Evolutionary conservation across 2,888 invertebrate species (phyloP), one percentile per base, ranked within the genome.

Genomic region (Drosophila histrio): DNA sequence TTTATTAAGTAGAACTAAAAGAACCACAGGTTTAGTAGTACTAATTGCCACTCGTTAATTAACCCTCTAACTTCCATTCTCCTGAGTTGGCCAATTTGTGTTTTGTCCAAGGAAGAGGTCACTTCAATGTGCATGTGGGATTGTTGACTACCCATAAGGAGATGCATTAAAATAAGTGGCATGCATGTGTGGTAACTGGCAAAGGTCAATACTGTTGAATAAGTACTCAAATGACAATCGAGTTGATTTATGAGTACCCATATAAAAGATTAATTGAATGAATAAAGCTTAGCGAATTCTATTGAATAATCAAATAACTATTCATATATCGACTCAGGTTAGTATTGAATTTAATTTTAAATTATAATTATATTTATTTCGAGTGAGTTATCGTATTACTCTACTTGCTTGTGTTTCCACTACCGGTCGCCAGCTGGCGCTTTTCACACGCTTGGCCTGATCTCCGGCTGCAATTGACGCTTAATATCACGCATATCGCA

Each of bases 141-240:
- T 41, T 13, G 28, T 2, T 38, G 30, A 1, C 36, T 28, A 21
- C 28, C 13, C 6, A 13, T n/a, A 17, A 52, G 39, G 24, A 56
- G 44, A 8, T 32, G 21, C 41, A 53, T 53, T 11, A 15, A 17
- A 19, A 5, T 9, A 24, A 17, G 9, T 5, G 4, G 30, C n/a
- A 8, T 54, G 59, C 9, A 13, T 47, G 49, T 47, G 49, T 62
- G 70, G 52, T 63, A 30, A 49, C 59, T 79, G 63, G 43, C 22
- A 76, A 79, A 82, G 82, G 78, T 70, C 73, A 79, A 13, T 11
- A 30, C 34, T 28, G 47, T 44, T 47, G 19, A 46, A 11, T 47
- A 34, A 47, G 30, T 22, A 50, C 5, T 28, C 7, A 46, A 71
- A 61, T 39, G 28, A 32, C 46, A 54, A 30, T 0, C 26, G 2